Percentiles rank a stretch among this genome's conserved stretches.
Evolutionary conservation across 2,797 vertebrate genomes (phyloP).

Genomic region (Sebastes trivittatus): DNA sequence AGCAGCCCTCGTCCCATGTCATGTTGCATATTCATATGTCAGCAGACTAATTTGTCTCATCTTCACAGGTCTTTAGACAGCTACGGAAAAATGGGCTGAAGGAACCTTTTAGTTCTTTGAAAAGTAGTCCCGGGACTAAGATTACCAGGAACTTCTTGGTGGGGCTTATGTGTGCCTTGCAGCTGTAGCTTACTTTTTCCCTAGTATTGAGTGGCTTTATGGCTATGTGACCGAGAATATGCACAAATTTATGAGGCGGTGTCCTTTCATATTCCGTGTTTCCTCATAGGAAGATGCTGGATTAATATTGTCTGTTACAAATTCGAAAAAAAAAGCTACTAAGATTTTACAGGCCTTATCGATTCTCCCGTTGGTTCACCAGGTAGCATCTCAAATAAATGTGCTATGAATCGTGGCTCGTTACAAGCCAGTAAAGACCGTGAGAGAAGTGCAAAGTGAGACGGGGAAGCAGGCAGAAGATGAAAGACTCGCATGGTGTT

Average conservation of each 20-base stretch:
- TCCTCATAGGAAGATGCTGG: not conserved
- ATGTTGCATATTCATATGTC: too few relatives aligned
- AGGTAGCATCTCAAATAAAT: constrained; percentile 37
- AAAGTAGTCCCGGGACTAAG: too few relatives aligned
- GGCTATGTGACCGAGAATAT: not conserved
- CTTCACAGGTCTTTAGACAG: too few relatives aligned
- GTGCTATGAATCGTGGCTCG: constrained; percentile 16
- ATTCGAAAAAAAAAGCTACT: not conserved
- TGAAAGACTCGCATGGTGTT: constrained; percentile 29
- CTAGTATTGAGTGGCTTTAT: not conserved
- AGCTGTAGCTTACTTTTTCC: not conserved
- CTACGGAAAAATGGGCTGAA: too few relatives aligned
- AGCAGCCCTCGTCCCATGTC: too few relatives aligned
- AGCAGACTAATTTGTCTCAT: too few relatives aligned
- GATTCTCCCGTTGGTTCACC: constrained; percentile 27
- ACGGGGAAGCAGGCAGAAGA: constrained; percentile 21
- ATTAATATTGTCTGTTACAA: constrained; percentile 1
- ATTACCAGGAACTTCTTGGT: too few relatives aligned
- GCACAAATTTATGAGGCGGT: not conserved
- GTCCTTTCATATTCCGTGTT: not conserved
- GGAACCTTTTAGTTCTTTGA: too few relatives aligned
- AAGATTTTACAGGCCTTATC: not conserved
- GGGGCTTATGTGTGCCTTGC: not conserved
- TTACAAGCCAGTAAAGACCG: constrained; percentile 25
- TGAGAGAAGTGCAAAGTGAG: constrained; percentile 26